phyloP scores from a whole-genome alignment of 2,797 vertebrate species.

The Brachyrhaphis roseni region DNA sequence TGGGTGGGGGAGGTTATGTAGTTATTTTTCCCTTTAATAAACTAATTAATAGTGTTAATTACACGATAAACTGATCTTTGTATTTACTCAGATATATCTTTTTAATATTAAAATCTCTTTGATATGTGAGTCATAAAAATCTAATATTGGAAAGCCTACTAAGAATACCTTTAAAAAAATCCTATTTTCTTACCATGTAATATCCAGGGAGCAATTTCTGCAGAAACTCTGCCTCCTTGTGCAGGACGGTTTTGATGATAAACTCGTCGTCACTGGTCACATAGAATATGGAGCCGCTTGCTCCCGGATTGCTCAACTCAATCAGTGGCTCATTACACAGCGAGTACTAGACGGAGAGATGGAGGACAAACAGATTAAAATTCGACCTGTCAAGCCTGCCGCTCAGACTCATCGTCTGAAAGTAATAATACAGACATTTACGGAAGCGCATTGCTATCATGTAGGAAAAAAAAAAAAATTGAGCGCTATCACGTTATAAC shows the following conservation, averaged over 20 bases:
- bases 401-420: constrained; percentile 4
- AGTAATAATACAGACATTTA: constrained; percentile 2
- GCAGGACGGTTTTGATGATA: constrained; percentile 96
- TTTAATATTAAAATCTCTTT: background rate
- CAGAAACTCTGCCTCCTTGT: constrained; percentile 97
- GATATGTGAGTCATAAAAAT: background rate
- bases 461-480: no score
- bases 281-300: constrained; percentile 96
- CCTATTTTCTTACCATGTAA: constrained; percentile 88
- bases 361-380: constrained; percentile 15
- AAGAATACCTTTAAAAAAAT: background rate
- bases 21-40: background rate
- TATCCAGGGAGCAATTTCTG: constrained; percentile 98
- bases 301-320: constrained; percentile 94
- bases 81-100: background rate
- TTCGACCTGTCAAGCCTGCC: background rate
- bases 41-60: background rate
- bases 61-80: background rate
- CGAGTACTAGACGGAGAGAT: constrained; percentile 84
- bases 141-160: no score
- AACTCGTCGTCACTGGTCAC: constrained; percentile 97
- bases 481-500: no score
- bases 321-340: constrained; percentile 95
- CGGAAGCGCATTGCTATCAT: no score
- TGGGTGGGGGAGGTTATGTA: no score